Conservation (phyloP, 2,113 vertebrate genomes). For the Australoheros scitulus region DNA sequence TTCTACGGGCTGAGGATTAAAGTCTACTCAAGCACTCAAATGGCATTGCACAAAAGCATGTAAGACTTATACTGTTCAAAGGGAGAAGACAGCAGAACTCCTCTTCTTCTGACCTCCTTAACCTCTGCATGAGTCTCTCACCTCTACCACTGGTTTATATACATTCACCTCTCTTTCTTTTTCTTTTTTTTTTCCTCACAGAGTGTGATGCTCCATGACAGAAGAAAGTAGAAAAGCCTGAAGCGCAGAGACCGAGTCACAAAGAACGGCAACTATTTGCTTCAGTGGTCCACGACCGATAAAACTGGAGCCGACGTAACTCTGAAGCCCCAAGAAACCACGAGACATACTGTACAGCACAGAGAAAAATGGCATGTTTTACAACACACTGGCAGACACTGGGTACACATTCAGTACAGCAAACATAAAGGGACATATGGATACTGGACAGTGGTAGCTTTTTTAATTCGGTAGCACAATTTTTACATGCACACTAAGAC, state of each 20-base stretch:
- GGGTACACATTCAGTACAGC: constrained; percentile 14
- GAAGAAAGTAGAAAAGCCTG: constrained; percentile 34
- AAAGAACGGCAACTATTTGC: constrained; percentile 78
- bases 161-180: constrained; percentile 20
- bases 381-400: neutral
- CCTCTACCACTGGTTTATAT: constrained; percentile 27
- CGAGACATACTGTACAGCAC: constrained; percentile 37
- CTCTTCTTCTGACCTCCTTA: constrained; percentile 43
- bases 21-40: constrained; percentile 67
- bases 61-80: constrained; percentile 27
- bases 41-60: constrained; percentile 47
- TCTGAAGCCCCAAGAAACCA: constrained; percentile 53
- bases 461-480: neutral
- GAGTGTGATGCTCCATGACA: constrained; percentile 27
- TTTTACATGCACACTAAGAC: neutral
- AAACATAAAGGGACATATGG: constrained; percentile 12
- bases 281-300: constrained; percentile 76
- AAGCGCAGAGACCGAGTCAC: constrained; percentile 59
- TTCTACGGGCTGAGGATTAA: constrained; percentile 65
- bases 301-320: constrained; percentile 61
- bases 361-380: constrained; percentile 42
- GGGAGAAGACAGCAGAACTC: constrained; percentile 34
- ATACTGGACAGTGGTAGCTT: neutral
- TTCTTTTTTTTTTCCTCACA: neutral
- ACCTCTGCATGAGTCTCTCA: constrained; percentile 44